Percentiles rank a stretch among this genome's conserved stretches.
Evolutionary conservation across 2,797 vertebrate species (phyloP).

Genomic region (Cossypha heuglini): DNA sequence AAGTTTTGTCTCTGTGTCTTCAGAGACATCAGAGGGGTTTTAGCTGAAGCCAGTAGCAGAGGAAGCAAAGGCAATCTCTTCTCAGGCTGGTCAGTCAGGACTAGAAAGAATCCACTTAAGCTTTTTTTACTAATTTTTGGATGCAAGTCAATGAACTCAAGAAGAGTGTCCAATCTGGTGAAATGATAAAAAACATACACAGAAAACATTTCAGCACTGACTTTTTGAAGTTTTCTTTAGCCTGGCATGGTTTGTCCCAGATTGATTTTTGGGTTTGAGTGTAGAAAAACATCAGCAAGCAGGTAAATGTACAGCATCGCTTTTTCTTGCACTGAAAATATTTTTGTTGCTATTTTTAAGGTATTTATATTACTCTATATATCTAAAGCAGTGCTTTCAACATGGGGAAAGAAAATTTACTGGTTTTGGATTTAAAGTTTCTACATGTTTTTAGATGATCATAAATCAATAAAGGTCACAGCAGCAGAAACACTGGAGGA

Average conservation of each 20-base stretch:
- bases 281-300: neutral
- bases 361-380: neutral
- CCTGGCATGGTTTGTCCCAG: neutral
- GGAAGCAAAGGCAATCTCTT: neutral
- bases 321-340: neutral
- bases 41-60: neutral
- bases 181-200: neutral
- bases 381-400: neutral
- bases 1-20: neutral
- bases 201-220: neutral
- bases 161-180: neutral
- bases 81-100: neutral
- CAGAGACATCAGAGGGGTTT: neutral
- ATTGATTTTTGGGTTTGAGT: neutral
- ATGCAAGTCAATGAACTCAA: neutral
- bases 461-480: neutral
- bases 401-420: neutral
- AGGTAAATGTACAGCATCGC: neutral
- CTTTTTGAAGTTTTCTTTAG: neutral
- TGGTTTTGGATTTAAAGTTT: neutral
- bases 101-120: neutral
- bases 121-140: conserved; percentile 25
- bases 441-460: neutral
- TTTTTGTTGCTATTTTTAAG: neutral
- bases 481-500: neutral